Conservation (phyloP, 2,888 invertebrate species). For the Meliscaeva auricollis region DNA sequence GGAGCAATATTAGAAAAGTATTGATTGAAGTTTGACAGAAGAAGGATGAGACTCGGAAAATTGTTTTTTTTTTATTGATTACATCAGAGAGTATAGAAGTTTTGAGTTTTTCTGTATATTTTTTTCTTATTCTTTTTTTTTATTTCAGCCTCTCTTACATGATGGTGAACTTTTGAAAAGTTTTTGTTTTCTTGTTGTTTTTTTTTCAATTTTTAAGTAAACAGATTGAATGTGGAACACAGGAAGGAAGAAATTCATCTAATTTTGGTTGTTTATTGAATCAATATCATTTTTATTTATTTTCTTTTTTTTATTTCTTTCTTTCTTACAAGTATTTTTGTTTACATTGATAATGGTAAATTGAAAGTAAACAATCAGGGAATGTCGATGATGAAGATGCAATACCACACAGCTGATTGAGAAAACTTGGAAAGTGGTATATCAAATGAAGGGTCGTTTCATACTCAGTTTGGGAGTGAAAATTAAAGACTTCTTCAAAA, state of each 20-base stretch:
- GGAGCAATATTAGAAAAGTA: slow-evolving; percentile 19
- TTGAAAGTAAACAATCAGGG: slow-evolving; percentile 35
- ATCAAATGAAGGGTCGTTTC: no score
- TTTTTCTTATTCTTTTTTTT: no score
- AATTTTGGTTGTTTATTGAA: slow-evolving; percentile 52
- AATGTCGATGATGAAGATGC: background rate
- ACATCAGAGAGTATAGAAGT: slow-evolving; percentile 4
- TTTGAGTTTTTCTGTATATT: slow-evolving; percentile 1
- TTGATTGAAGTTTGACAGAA: slow-evolving; percentile 34
- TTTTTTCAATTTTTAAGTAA: background rate
- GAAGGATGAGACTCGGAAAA: background rate
- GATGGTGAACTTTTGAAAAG: slow-evolving; percentile 7
- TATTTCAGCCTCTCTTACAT: slow-evolving; percentile 11
- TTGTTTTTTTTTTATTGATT: slow-evolving; percentile 22
- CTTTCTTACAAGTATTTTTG: background rate
- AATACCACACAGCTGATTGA: background rate
- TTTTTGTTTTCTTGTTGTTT: background rate
- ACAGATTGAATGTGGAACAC: slow-evolving; percentile 31
- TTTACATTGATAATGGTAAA: slow-evolving; percentile 32
- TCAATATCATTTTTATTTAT: slow-evolving; percentile 36
- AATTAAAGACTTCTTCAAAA: no score
- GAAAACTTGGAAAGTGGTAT: background rate
- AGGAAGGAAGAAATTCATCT: slow-evolving; percentile 25
- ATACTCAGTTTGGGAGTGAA: no score
- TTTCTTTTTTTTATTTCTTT: background rate